Conservation (phyloP, 1,140 invertebrate genomes). For the Triops longicaudatus region DNA sequence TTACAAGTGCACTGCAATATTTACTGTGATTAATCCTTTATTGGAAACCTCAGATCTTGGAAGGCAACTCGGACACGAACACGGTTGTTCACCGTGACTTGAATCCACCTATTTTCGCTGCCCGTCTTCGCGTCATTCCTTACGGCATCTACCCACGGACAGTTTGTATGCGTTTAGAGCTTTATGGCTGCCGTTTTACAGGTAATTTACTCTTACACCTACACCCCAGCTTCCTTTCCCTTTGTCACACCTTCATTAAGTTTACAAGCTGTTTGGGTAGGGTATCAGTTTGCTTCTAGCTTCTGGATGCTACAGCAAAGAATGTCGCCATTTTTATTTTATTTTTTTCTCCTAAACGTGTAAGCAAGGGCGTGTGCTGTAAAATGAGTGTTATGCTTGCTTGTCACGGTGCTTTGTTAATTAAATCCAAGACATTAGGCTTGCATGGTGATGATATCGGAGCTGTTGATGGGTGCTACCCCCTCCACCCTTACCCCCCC, state of each 20-base stretch:
- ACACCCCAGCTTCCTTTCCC: not conserved
- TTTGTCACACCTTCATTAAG: not conserved
- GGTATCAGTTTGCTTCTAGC: not conserved
- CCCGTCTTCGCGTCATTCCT: conserved; percentile 54
- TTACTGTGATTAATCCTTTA: not conserved
- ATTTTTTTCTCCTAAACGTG: not conserved
- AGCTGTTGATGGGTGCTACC: not conserved
- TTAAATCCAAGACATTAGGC: conserved; percentile 7
- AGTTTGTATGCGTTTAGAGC: conserved; percentile 59
- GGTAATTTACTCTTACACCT: conserved; percentile 40
- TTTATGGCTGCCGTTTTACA: conserved; percentile 53
- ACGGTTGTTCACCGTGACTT: conserved; percentile 54
- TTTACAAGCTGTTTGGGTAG: not conserved
- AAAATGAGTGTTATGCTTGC: not conserved
- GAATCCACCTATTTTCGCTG: conserved; percentile 55
- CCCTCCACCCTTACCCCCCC: too few relatives aligned
- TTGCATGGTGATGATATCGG: conserved; percentile 14
- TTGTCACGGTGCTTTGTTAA: not conserved
- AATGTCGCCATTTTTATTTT: not conserved
- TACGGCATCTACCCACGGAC: conserved; percentile 56
- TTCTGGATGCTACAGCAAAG: not conserved
- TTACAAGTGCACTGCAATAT: not conserved
- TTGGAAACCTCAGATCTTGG: conserved; percentile 45
- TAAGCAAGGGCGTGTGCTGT: not conserved
- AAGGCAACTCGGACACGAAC: conserved; percentile 58